Base-by-base conservation (phyloP, 1,140 invertebrate species). In the Elymnias hypermnestra region DNA sequence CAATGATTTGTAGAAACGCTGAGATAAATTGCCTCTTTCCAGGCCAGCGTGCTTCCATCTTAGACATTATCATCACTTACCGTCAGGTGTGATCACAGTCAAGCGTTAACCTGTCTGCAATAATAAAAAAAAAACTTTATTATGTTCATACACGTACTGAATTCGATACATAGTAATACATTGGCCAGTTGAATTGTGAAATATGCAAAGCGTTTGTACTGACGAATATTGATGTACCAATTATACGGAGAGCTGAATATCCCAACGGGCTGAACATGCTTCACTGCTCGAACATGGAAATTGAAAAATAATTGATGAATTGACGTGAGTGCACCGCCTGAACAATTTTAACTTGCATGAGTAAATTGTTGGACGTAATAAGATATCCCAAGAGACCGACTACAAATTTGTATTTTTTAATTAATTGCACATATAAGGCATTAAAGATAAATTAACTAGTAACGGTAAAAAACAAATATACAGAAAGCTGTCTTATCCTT, bases 221-320 rank as follows among this genome's bases (percentile, higher is more conserved):
- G 41, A 57, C 61, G 53, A 59, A 62, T 59, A 68, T 64, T 56
- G 57, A 57, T 53, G 64, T 49, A 57, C 55, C 61, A 64, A 64
- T 65, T 65, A 63, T 45, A 64, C 23, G 43, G 49, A 56, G 47
- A 57, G 48, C 41, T 23, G 35, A 40, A 57, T 57, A 50, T 54
- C 50, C 29, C 38, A 40, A 31, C 36, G 46, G 39, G 8, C 13
- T 5, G 29, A 33, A 33, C 13, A 33, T 33, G 29, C 14, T 33
- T 12, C 29, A 33, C 29, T 33, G 29, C 15, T 15, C 29, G 29
- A 33, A 33, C 29, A 15, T 7, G 29, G 57, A 60, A 63, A 63
- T 54, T 15, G 51, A 51, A 54, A 57, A 64, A 59, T 62, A 59
- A 57, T 68, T 68, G 61, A 59, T 50, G 56, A 55, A 45, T 61